Evolutionary conservation across 2,888 invertebrate genomes (phyloP), one percentile per base, ranked within the genome.

Genomic region (Chelonus formosanus): DNA sequence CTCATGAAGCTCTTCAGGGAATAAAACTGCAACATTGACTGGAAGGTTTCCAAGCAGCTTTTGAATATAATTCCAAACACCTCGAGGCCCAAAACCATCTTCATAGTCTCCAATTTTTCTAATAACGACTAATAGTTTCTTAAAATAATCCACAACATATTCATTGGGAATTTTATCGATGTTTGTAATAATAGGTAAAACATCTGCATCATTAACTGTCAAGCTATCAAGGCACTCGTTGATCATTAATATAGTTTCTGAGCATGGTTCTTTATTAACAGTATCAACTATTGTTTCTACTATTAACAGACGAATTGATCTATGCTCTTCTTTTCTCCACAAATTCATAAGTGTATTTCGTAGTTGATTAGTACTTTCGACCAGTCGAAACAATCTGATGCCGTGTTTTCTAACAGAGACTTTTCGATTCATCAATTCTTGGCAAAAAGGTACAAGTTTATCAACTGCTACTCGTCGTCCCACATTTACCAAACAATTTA

Each of bases 401-500:
- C 78, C 81, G 20, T 80, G 78, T 65, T 84, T 84, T 7, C 70
- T 78, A 0, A 80, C 69, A 3, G 81, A 74, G 1, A 82, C 76
- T 1, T 75, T 75, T 40, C 73, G 65, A 0, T 64, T 66, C 0
- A 71, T 20, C 3, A 83, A 63, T 2, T 32, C 47, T 7, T 6
- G 34, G 1, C 75, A 73, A 43, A 78, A 79, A 0, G 70, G 5
- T 0, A 75, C 31, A 0, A 80, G 75, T n/a, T 74, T 72, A 0
- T 56, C n/a, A 2, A 71, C n/a, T 3, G 74, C 59, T 0, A 71
- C 68, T 3, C 78, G 75, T 43, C 70, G 75, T 31, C 74, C 70
- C 0, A 76, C 50, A 10, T 71, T 77, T 3, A 44, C 52, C n/a
- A 72, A 7, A 3, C 53, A 43, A 0, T 52, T 5, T 4, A 79